Base-by-base conservation (phyloP, 53 echinoderm and acorn worm genomes). In the Pentamera pediparva region DNA sequence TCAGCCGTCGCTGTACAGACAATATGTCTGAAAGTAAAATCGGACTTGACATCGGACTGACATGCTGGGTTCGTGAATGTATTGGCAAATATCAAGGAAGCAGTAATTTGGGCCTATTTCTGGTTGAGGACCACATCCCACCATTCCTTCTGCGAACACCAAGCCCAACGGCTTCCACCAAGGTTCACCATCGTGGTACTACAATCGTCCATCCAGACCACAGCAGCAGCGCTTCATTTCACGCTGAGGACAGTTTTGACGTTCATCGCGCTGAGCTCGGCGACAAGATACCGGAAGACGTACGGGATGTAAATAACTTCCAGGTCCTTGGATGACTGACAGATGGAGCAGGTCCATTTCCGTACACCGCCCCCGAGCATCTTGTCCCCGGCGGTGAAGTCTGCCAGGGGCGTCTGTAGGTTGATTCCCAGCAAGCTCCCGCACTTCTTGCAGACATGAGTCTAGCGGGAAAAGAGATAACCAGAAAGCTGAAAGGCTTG, bases 221-320 rank as follows among this genome's bases (percentile, higher is more conserved):
- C 25, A 22, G 12, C 12, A 26, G 25, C 4, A 8, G 18, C 2
- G 11, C 27, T 39, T 86, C 75, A 93, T 38, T 89, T 95, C 1
- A 90, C 87, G 18, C 85, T 84, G 29, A 95, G 29, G 25, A 85
- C 87, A 25, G 83, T 85, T 61, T 95, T 95, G 17, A 95, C 85
- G 43, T 91, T 95, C 96, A 95, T 95, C 13, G 96, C 96, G 32
- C 87, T 65, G 25, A 95, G 63, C 55, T 95, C 96, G 43, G 96
- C 96, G 0, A 91, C 82, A 0, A 95, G 83, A 55, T 90, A 91
- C 38, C 86, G 78, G 82, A 94, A 95, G 55, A 95, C 88, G 53
- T 95, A 95, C 0, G 96, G 96, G 48, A 95, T 78, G 27, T 87
- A 65, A 22, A 95, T 80, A 4, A 79, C 70, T 37, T 89, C 79